Evolutionary conservation across 2,888 invertebrate species (phyloP), one percentile per base, ranked within the genome.

Genomic region (Saturnia pavonia): DNA sequence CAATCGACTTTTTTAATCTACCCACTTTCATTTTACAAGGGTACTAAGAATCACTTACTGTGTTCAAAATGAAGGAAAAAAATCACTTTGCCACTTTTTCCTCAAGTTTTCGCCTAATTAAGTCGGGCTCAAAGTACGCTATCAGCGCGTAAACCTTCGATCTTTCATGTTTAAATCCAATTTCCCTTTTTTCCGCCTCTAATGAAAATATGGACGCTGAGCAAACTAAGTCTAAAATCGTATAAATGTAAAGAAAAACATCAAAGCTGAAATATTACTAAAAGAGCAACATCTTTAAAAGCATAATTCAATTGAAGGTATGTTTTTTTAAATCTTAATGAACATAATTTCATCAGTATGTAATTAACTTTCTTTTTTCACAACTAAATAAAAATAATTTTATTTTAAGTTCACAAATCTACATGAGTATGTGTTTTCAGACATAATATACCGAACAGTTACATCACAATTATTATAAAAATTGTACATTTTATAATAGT

Each of bases 131-230:
- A 79, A 85, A 87, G 83, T 78, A 79, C 79, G 74, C 76, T 78
- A 69, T 77, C 76, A 73, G 70, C 74, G 69, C 74, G 75, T 75
- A 79, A 80, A 76, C 75, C 79, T 85, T 84, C 81, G 80, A 86
- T 87, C 85, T 88, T 89, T 86, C 80, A 85, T 85, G 82, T 84
- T 84, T 77, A 85, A 88, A 90, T 88, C 81, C 77, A 86, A 89
- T 89, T 88, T 85, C 80, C 80, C 74, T 84, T 87, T 86, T 87
- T 85, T 82, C 73, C 79, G 80, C 78, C 74, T 81, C 75, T 82
- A 86, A 85, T 86, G 79, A 88, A 88, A 88, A 88, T 82, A 85
- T 77, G 81, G 79, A 70, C 77, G 77, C 77, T 77, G 83, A 84
- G 73, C 78, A 85, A 88, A 82, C 86, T 83, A 81, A 85, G 82